These are phyloP conservation scores for Drosophila azteca DNA, from an alignment of 1,140 invertebrate genomes.

Conservation along the genomic window DNA sequence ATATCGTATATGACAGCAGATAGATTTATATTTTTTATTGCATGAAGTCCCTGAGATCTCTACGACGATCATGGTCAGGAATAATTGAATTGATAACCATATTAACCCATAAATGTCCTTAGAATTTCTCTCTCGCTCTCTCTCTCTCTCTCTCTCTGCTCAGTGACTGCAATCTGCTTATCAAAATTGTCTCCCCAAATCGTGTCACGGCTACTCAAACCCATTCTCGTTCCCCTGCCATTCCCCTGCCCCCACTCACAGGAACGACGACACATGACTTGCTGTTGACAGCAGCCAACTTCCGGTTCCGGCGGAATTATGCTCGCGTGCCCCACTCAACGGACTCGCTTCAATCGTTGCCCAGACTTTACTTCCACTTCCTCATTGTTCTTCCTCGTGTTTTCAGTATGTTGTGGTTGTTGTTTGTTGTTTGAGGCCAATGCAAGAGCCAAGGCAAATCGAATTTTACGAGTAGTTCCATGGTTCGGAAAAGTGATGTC, in stretches of 20 bases:
- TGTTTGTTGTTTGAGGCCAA: constrained; percentile 70
- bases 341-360: constrained; percentile 39
- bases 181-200: constrained; percentile 16
- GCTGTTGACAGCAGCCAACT: constrained; percentile 52
- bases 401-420: constrained; percentile 1
- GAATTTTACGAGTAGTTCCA: constrained; percentile 43
- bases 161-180: neutral
- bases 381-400: constrained; percentile 10
- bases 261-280: constrained; percentile 34
- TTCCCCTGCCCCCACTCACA: constrained; percentile 17
- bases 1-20: too few relatives aligned
- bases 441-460: constrained; percentile 51
- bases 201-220: neutral
- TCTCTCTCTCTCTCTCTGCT: too few relatives aligned
- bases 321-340: constrained; percentile 39
- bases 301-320: constrained; percentile 75
- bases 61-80: too few relatives aligned
- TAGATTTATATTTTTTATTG: too few relatives aligned
- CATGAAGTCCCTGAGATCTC: too few relatives aligned
- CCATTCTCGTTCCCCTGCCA: too few relatives aligned
- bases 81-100: too few relatives aligned
- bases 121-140: too few relatives aligned
- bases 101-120: too few relatives aligned
- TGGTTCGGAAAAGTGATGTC: constrained; percentile 14
- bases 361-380: constrained; percentile 12